Conservation (phyloP, 2,113 vertebrate species). For the Corydoras sp. region DNA sequence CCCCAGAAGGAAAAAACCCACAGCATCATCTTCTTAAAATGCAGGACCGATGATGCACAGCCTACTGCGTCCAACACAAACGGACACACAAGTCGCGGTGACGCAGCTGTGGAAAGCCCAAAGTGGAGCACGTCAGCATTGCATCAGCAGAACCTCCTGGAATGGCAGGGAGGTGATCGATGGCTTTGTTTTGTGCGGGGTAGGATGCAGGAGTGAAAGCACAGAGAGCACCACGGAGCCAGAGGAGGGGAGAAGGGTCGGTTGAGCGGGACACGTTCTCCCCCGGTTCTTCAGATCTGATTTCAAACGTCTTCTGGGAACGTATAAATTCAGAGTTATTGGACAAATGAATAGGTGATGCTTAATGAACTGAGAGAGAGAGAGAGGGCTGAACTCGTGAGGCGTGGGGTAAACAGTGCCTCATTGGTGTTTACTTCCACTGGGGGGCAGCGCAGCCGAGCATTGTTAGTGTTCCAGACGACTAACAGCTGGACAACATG, state of each 20-base stretch:
- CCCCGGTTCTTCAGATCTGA: constrained; percentile 25
- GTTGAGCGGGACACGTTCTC: constrained; percentile 2
- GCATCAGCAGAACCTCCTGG: constrained; percentile 47
- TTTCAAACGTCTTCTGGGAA: constrained; percentile 17
- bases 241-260: background rate
- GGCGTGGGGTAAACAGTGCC: constrained; percentile 7
- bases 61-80: background rate
- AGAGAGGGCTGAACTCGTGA: background rate
- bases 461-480: background rate
- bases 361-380: background rate
- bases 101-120: constrained; percentile 9
- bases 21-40: constrained; percentile 17
- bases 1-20: background rate
- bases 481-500: constrained; percentile 22
- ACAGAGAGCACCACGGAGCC: background rate
- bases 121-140: constrained; percentile 49
- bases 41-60: constrained; percentile 15
- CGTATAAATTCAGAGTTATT: constrained; percentile 18
- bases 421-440: constrained; percentile 27
- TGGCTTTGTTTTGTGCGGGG: constrained; percentile 21
- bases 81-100: background rate
- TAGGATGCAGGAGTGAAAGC: background rate
- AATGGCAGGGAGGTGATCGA: constrained; percentile 44
- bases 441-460: constrained; percentile 31
- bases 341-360: constrained; percentile 21